Percentiles rank a stretch among this genome's conserved stretches.
phyloP scores from a whole-genome alignment of 2,797 vertebrate genomes.

The Anas flavirostris region DNA sequence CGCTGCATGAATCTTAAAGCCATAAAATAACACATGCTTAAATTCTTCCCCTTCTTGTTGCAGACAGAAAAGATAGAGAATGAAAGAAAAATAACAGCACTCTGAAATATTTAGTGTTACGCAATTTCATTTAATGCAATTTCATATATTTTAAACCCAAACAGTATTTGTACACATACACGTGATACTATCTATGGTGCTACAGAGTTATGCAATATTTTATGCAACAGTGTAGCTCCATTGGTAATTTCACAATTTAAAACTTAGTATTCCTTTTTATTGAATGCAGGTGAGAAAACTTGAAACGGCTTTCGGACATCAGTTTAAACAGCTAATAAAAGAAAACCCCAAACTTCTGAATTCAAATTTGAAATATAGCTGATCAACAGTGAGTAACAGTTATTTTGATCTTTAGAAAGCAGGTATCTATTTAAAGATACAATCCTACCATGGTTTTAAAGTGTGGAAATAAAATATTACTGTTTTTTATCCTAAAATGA shows the following conservation, averaged over 20 bases:
- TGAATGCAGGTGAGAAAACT: background rate
- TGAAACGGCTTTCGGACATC: background rate
- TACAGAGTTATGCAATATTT: conserved; percentile 26
- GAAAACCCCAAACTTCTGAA: background rate
- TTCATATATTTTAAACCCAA: conserved; percentile 44
- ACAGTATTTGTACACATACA: background rate
- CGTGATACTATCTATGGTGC: conserved; percentile 4
- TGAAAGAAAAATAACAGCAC: background rate
- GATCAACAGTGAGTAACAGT: background rate
- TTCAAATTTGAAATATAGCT: background rate
- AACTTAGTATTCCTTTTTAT: background rate
- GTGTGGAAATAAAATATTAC: background rate
- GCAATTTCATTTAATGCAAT: conserved; percentile 13
- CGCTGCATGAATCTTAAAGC: background rate
- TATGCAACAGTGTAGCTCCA: background rate
- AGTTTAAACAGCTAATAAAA: background rate
- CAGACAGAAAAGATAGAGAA: background rate
- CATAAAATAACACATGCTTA: background rate
- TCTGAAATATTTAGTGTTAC: background rate
- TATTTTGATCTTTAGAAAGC: background rate
- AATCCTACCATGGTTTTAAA: background rate
- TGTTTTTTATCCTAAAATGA: background rate
- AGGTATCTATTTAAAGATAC: background rate
- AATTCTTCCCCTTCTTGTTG: background rate
- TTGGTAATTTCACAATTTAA: conserved; percentile 46